These are phyloP conservation scores for Sturmia bella DNA, from an alignment of 2,888 invertebrate species.

Conservation along the genomic window DNA sequence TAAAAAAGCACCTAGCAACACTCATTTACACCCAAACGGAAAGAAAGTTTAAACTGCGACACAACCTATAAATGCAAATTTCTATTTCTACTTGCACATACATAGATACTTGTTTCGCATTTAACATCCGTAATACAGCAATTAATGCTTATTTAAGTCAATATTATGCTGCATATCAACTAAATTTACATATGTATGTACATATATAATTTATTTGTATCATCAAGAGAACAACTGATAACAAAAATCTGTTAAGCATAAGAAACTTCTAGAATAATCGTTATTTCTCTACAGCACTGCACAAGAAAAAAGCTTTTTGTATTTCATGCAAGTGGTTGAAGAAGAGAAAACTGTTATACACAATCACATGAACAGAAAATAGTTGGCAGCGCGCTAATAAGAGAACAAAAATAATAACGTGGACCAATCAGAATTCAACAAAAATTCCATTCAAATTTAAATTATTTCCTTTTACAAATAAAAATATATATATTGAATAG, in stretches of 20 bases:
- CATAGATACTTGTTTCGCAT: too few relatives aligned
- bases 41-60: too few relatives aligned
- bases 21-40: too few relatives aligned
- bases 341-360: slow-evolving; percentile 33
- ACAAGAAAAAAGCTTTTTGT: background rate
- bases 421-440: slow-evolving; percentile 76
- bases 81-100: too few relatives aligned
- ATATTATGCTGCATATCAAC: too few relatives aligned
- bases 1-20: too few relatives aligned
- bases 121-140: too few relatives aligned
- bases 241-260: background rate
- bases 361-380: background rate
- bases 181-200: too few relatives aligned
- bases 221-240: background rate
- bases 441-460: slow-evolving; percentile 68
- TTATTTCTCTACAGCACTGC: slow-evolving; percentile 10
- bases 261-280: background rate
- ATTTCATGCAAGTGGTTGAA: background rate
- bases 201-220: too few relatives aligned
- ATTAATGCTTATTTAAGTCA: too few relatives aligned
- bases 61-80: too few relatives aligned
- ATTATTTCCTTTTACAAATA: too few relatives aligned
- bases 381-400: slow-evolving; percentile 28
- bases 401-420: slow-evolving; percentile 71
- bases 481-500: slow-evolving; percentile 72